Conservation (phyloP, 1,140 invertebrate genomes). For the Eupristina koningsbergeri region DNA sequence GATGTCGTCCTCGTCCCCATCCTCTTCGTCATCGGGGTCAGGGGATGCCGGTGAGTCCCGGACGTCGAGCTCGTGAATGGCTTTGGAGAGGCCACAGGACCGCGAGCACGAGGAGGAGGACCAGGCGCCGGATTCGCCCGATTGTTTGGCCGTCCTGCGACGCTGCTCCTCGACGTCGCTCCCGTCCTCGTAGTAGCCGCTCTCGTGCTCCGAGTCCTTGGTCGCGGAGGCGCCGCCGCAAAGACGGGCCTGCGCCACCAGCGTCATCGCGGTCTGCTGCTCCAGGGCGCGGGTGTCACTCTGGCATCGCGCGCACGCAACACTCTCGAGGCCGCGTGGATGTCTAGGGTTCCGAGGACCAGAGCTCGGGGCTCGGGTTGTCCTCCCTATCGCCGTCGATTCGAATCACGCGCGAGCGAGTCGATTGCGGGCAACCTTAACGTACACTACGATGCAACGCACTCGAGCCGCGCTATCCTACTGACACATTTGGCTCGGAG, state of each 20-base stretch:
- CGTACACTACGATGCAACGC: neutral
- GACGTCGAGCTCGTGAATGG: slow-evolving; percentile 58
- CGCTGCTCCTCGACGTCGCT: slow-evolving; percentile 57
- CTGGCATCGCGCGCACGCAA: neutral
- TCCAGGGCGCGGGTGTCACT: slow-evolving; percentile 10
- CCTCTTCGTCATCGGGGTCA: slow-evolving; percentile 50
- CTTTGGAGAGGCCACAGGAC: slow-evolving; percentile 56
- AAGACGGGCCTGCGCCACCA: slow-evolving; percentile 14
- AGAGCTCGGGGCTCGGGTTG: neutral
- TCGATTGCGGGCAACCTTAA: neutral
- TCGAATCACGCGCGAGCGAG: neutral
- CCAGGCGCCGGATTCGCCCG: slow-evolving; percentile 46
- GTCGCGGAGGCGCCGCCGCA: slow-evolving; percentile 43
- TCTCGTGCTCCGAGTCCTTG: slow-evolving; percentile 66
- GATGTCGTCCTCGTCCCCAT: neutral
- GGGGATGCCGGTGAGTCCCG: slow-evolving; percentile 60
- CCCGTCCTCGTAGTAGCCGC: slow-evolving; percentile 63
- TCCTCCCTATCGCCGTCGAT: neutral
- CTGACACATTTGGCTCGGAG: slow-evolving; percentile 61
- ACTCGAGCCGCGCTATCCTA: slow-evolving; percentile 58
- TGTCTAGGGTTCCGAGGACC: too few relatives aligned
- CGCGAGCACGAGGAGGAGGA: slow-evolving; percentile 51
- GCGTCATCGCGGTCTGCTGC: slow-evolving; percentile 13
- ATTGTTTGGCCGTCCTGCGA: slow-evolving; percentile 48
- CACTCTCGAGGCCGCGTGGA: neutral